phyloP scores from a whole-genome alignment of 92 coral and sea anemone genomes.

The Actinernus sp. region DNA sequence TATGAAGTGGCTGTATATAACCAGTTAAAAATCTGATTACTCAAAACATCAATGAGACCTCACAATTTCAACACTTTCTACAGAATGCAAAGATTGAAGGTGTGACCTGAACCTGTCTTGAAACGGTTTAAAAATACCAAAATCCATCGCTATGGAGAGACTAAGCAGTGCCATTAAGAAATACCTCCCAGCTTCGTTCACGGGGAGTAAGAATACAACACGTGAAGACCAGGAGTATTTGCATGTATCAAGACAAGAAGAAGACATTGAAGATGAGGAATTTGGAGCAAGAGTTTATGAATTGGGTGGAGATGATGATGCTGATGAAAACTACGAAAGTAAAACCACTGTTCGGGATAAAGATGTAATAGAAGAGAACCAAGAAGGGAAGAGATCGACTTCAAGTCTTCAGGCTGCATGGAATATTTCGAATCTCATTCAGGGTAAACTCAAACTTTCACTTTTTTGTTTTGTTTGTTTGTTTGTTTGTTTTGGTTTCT shows the following conservation, averaged over 20 bases:
- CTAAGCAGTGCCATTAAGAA: not conserved
- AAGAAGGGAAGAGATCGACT: conserved; percentile 1
- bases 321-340: conserved; percentile 35
- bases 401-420: conserved; percentile 95
- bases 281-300: conserved; percentile 30
- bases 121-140: too few species aligned
- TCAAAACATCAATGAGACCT: too few species aligned
- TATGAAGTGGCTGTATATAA: too few species aligned
- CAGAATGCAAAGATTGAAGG: too few species aligned
- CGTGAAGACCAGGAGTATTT: conserved; percentile 25
- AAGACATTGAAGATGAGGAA: conserved; percentile 50
- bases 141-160: not conserved
- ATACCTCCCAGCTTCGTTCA: not conserved
- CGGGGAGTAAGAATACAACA: not conserved
- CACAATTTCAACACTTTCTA: too few species aligned
- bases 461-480: too few species aligned
- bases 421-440: conserved; percentile 93
- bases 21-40: too few species aligned
- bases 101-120: too few species aligned
- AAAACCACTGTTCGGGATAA: conserved; percentile 29
- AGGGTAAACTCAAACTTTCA: too few species aligned
- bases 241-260: conserved; percentile 58
- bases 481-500: too few species aligned
- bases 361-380: conserved; percentile 1
- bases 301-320: conserved; percentile 28